Conservation (phyloP, 2,888 invertebrate species). For the Ectemnius continuus region DNA sequence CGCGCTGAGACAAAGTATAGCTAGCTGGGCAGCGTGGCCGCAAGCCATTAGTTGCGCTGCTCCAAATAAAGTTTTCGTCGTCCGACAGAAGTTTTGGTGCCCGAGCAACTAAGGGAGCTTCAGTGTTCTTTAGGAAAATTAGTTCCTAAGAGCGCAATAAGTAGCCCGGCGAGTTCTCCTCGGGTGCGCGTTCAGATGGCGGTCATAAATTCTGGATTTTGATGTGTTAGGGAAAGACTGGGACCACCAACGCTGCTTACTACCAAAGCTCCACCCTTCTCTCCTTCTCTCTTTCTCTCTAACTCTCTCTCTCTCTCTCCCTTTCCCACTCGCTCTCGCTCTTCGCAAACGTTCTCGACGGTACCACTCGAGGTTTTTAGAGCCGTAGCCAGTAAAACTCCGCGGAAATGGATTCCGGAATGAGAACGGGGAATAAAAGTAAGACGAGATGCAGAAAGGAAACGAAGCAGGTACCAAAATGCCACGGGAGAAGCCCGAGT, state of each 20-base stretch:
- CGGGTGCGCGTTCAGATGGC: slow-evolving; percentile 40
- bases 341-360: slow-evolving; percentile 24
- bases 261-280: no score
- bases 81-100: slow-evolving; percentile 8
- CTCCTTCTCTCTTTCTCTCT: no score
- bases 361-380: slow-evolving; percentile 46
- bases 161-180: slow-evolving; percentile 37
- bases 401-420: slow-evolving; percentile 57
- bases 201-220: slow-evolving; percentile 50
- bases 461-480: slow-evolving; percentile 54
- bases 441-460: slow-evolving; percentile 60
- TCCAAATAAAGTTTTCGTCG: no score
- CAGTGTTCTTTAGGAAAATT: slow-evolving; percentile 41
- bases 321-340: neutral
- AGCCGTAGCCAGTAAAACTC: slow-evolving; percentile 54
- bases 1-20: no score
- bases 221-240: slow-evolving; percentile 30
- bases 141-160: slow-evolving; percentile 42
- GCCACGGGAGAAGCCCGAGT: slow-evolving; percentile 40
- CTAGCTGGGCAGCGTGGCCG: no score
- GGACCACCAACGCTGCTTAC: slow-evolving; percentile 15
- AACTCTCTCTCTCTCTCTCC: no score
- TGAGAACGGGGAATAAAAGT: slow-evolving; percentile 55
- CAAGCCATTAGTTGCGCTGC: no score
- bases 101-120: slow-evolving; percentile 13